Evolutionary conservation across 2,888 invertebrate species (phyloP).

Genomic region (Unio delphinus): DNA sequence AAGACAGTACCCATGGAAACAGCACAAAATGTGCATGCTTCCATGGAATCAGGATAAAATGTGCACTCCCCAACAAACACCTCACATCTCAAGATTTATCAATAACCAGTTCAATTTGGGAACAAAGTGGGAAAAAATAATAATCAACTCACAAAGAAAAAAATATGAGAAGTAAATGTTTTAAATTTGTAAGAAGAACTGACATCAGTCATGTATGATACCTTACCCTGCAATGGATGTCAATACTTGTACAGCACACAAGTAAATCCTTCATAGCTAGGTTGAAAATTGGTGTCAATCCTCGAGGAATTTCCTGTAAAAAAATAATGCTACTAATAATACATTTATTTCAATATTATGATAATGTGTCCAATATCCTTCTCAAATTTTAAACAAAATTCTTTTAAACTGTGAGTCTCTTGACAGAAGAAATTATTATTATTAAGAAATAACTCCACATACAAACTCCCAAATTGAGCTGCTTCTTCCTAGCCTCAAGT

Average conservation of each 20-base stretch:
- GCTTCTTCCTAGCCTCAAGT: no score
- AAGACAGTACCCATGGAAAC: no score
- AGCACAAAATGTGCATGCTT: no score
- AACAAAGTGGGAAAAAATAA: no score
- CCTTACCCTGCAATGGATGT: conserved; percentile 56
- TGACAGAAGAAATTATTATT: neutral
- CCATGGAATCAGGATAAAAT: no score
- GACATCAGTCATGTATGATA: neutral
- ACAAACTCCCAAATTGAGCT: no score
- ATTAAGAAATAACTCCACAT: neutral
- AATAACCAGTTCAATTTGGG: no score
- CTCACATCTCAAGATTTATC: no score
- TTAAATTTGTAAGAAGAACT: neutral
- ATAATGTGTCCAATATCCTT: no score
- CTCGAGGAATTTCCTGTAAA: conserved; percentile 80
- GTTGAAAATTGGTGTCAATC: conserved; percentile 83
- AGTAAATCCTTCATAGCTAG: conserved; percentile 80
- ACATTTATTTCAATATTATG: neutral
- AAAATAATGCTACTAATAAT: neutral
- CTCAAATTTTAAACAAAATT: no score
- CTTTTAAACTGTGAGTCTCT: neutral
- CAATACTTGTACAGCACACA: conserved; percentile 66
- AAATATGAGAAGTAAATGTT: neutral
- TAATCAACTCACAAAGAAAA: no score
- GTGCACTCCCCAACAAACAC: no score